These are phyloP conservation scores for Acleris sparsana DNA, from an alignment of 2,888 invertebrate species.

Conservation along the genomic window DNA sequence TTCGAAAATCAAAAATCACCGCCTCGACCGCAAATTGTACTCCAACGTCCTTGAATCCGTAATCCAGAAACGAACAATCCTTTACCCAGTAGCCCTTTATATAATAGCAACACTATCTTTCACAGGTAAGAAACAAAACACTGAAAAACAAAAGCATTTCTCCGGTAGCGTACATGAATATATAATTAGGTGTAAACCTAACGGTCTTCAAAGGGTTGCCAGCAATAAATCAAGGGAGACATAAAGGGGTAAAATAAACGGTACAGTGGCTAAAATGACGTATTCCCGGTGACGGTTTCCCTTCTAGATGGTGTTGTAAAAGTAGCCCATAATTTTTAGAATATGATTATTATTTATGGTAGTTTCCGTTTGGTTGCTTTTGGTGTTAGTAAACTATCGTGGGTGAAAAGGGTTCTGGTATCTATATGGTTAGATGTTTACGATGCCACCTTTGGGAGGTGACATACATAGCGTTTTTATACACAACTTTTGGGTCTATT, in stretches of 20 bases:
- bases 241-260: slow-evolving; percentile 55
- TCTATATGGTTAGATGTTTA: too few species aligned
- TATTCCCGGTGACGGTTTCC: slow-evolving; percentile 6
- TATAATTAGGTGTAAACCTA: slow-evolving; percentile 55
- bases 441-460: too few species aligned
- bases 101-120: slow-evolving; percentile 33
- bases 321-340: slow-evolving; percentile 14
- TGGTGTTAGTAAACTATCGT: background rate
- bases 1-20: too few species aligned
- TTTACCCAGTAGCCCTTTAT: slow-evolving; percentile 33
- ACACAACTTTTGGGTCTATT: too few species aligned
- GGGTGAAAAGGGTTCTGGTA: too few species aligned
- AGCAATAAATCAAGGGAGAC: slow-evolving; percentile 46
- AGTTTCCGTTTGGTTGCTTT: slow-evolving; percentile 5
- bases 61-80: background rate
- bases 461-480: too few species aligned
- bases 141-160: slow-evolving; percentile 39
- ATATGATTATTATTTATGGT: slow-evolving; percentile 22
- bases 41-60: too few species aligned
- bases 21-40: too few species aligned
- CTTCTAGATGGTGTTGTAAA: slow-evolving; percentile 19
- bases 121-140: slow-evolving; percentile 38
- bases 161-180: slow-evolving; percentile 52
- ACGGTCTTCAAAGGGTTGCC: slow-evolving; percentile 45
- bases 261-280: slow-evolving; percentile 55